These are phyloP conservation scores for Cygnus atratus DNA, from an alignment of 2,113 vertebrate genomes.

Conservation along the genomic window DNA sequence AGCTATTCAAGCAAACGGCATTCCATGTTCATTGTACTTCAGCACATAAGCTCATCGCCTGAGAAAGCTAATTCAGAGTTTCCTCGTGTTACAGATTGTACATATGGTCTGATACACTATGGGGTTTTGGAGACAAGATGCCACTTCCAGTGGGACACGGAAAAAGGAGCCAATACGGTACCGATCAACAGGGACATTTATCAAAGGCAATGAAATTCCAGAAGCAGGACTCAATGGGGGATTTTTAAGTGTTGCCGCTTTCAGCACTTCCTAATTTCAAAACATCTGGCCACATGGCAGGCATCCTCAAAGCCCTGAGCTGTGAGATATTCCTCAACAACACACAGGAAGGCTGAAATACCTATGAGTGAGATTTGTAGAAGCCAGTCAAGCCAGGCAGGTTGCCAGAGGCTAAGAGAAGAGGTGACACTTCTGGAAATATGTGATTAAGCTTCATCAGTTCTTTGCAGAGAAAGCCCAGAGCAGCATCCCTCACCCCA, in stretches of 20 bases:
- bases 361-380: neutral
- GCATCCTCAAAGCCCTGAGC: neutral
- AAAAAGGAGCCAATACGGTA: neutral
- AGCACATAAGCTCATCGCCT: neutral
- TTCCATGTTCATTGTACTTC: neutral
- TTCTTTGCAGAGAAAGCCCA: neutral
- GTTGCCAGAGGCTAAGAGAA: neutral
- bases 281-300: neutral
- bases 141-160: neutral
- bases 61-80: neutral
- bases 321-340: neutral
- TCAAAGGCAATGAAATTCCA: neutral
- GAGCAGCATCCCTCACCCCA: neutral
- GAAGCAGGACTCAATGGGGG: neutral
- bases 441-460: neutral
- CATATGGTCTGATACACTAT: neutral
- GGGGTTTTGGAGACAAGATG: neutral
- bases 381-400: neutral
- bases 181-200: accelerated
- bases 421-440: neutral
- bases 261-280: neutral
- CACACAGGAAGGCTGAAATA: accelerated
- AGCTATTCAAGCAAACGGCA: constrained; percentile 35
- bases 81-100: neutral
- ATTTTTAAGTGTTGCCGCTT: neutral